Evolutionary conservation across 2,888 invertebrate genomes (phyloP).

Genomic region (Drosophila lutescens): DNA sequence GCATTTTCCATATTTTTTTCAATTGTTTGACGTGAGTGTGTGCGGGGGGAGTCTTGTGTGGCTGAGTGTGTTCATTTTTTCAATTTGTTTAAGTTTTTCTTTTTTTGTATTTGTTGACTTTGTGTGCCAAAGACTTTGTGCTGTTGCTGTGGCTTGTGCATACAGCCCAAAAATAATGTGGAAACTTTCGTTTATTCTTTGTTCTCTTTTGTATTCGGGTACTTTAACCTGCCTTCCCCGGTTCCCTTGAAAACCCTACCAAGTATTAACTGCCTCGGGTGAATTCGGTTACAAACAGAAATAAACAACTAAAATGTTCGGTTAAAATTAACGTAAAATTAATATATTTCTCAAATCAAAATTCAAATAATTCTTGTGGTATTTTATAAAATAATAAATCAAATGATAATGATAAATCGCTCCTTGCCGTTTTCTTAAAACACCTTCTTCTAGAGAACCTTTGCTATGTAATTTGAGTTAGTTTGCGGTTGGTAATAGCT

Average conservation of each 20-base stretch:
- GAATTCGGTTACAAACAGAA: background rate
- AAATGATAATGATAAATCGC: background rate
- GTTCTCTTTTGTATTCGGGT: conserved; percentile 7
- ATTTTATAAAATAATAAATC: background rate
- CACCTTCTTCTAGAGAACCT: background rate
- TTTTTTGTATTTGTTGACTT: conserved; percentile 8
- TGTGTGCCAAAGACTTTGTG: background rate
- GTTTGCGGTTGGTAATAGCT: background rate
- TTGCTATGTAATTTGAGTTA: background rate
- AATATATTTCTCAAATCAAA: background rate
- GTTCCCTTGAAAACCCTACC: background rate
- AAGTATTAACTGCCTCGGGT: background rate
- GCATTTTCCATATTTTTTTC: conserved; percentile 5
- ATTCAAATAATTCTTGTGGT: background rate
- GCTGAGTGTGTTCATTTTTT: conserved; percentile 6
- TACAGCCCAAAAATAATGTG: conserved; percentile 12
- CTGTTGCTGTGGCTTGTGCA: conserved; percentile 6
- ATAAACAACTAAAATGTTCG: background rate
- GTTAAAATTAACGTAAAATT: too few relatives aligned
- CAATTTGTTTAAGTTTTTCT: conserved; percentile 13
- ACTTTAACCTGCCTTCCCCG: background rate
- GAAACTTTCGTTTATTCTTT: conserved; percentile 4
- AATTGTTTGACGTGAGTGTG: conserved; percentile 10
- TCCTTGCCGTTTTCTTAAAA: background rate
- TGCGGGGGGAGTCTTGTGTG: background rate